phyloP scores from a whole-genome alignment of 2,797 vertebrate species.

The Poeciliopsis infans region DNA sequence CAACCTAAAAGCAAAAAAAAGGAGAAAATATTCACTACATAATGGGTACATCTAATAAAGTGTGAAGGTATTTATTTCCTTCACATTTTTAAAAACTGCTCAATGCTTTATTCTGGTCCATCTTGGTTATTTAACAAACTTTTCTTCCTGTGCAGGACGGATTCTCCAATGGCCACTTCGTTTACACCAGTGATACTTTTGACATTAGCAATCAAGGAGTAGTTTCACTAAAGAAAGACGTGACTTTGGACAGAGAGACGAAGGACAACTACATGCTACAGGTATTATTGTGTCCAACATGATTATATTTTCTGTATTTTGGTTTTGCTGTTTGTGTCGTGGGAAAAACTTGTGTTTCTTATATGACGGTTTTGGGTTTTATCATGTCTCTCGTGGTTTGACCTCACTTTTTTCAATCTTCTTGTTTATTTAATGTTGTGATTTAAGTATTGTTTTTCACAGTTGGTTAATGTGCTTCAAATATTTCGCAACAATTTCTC shows the following conservation, averaged over 20 bases:
- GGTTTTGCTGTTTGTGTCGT: neutral
- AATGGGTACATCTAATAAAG: too few species aligned
- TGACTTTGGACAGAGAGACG: conserved; percentile 82
- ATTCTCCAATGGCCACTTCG: conserved; percentile 80
- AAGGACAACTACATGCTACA: conserved; percentile 70
- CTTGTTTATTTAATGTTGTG: neutral
- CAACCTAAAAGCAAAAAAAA: too few species aligned
- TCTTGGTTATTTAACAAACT: neutral
- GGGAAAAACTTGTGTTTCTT: neutral
- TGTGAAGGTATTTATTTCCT: too few species aligned
- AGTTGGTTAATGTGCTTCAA: too few species aligned
- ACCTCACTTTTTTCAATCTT: too few species aligned
- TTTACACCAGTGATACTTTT: conserved; percentile 71
- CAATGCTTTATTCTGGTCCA: too few species aligned
- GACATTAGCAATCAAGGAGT: conserved; percentile 74
- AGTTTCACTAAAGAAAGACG: conserved; percentile 72
- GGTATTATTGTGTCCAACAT: neutral
- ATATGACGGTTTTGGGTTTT: neutral
- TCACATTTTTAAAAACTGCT: too few species aligned
- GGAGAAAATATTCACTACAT: too few species aligned
- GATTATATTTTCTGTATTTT: neutral
- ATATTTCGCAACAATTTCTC: too few species aligned
- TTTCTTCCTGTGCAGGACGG: conserved; percentile 72
- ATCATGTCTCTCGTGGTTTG: neutral
- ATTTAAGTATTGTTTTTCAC: neutral